A percentile compares a stretch with the other conserved stretches of the same genome.
Conservation (phyloP, 2,888 invertebrate species). For the Plusia festucae region DNA sequence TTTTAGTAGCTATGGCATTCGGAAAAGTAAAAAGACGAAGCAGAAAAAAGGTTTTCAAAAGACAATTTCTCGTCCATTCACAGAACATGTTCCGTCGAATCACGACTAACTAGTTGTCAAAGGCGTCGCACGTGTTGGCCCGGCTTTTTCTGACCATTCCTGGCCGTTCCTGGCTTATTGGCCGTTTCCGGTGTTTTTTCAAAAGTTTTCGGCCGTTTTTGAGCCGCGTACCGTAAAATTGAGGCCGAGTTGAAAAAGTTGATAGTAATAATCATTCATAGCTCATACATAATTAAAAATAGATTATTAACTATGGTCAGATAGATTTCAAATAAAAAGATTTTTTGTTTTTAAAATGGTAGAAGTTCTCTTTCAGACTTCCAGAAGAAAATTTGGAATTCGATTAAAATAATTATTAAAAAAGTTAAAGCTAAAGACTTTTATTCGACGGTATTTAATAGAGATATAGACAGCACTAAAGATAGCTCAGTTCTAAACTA, state of each 20-base stretch:
- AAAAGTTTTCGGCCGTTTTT: constrained; percentile 32
- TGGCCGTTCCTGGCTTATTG: constrained; percentile 40
- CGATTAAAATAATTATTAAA: too few species aligned
- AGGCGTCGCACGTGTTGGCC: constrained; percentile 50
- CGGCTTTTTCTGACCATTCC: constrained; percentile 44
- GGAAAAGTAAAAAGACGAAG: constrained; percentile 19
- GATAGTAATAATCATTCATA: neutral
- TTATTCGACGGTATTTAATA: neutral
- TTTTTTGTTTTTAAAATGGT: too few species aligned
- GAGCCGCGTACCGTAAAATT: constrained; percentile 32
- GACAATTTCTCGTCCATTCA: constrained; percentile 56
- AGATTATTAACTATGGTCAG: too few species aligned
- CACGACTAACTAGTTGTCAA: constrained; percentile 59
- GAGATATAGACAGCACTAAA: neutral
- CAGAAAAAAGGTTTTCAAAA: constrained; percentile 35
- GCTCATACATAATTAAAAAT: neutral
- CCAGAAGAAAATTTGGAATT: too few species aligned
- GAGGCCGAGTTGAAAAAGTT: constrained; percentile 17
- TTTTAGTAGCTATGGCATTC: constrained; percentile 13
- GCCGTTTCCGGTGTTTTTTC: constrained; percentile 38
- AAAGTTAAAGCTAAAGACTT: too few species aligned
- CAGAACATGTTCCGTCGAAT: constrained; percentile 36
- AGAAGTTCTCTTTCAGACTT: too few species aligned
- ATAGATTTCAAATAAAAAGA: too few species aligned
- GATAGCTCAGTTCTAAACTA: neutral